Conservation (phyloP, 1,140 invertebrate species). For the Drosophila subpulchrella region DNA sequence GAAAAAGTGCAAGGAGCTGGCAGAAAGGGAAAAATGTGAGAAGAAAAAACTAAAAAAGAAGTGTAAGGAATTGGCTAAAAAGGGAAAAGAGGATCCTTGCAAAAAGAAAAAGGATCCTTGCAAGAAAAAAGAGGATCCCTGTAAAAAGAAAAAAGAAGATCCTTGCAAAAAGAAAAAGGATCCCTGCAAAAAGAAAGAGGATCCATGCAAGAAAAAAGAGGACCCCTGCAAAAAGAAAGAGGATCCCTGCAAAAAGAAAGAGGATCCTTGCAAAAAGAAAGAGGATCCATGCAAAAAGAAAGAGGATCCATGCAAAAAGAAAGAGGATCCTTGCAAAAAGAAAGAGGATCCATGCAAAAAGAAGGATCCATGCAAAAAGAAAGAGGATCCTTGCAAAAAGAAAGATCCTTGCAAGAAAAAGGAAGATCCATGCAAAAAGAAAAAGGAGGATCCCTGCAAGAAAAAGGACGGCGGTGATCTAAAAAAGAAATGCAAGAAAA, state of each 20-base stretch:
- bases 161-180: not conserved
- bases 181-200: not conserved
- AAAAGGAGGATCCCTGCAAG: not conserved
- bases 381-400: not conserved
- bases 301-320: not conserved
- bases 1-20: constrained; percentile 6
- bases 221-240: too few species aligned
- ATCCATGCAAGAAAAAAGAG: not conserved
- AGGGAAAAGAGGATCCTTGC: not conserved
- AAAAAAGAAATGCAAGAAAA: constrained; percentile 17
- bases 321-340: not conserved
- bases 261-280: not conserved
- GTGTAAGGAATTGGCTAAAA: not conserved
- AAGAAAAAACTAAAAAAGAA: not conserved
- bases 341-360: not conserved
- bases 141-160: not conserved
- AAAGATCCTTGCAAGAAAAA: not conserved
- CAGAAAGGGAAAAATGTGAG: not conserved
- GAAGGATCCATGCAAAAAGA: not conserved
- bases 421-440: not conserved
- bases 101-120: not conserved
- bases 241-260: not conserved
- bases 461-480: not conserved
- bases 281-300: not conserved
- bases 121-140: not conserved